Evolutionary conservation across 2,797 vertebrate genomes (phyloP), one percentile per base, ranked within the genome.

Genomic region (Enteromius mattozi): DNA sequence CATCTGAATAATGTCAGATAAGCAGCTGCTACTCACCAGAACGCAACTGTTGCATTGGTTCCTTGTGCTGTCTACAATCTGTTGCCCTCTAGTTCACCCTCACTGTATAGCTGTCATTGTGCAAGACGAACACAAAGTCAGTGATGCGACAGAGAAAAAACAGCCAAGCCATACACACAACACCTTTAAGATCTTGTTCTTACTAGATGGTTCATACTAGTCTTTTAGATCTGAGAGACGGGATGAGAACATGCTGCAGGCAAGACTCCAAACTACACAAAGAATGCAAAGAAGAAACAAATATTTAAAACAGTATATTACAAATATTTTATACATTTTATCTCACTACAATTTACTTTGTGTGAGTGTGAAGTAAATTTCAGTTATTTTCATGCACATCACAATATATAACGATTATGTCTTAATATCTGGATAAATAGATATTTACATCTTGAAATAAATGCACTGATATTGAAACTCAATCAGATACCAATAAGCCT

Each of bases 31-130:
- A 66, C 35, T 80, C 19, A 27, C 2, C 78, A 69, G 80, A 70
- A 63, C 68, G 72, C 89, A 92, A 89, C 89, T 90, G 89, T 81
- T 88, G 85, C 56, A 86, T 84, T 88, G 79, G 91, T 90, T 72
- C 14, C 21, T 69, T 37, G 61, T 7, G 9, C 37, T 56, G 42
- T 61, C 42, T 68, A 9, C 47, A 86, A 61, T 42, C 33, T 69
- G 72, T 77, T 83, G 40, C 24, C 37, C 78, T 82, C 19, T 42
- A 65, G 21, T 82, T 82, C 27, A 61, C 70, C 56, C 19, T 42
- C 4, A 82, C 70, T 74, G 47, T 76, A 51, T 30, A 69, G 72
- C 19, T 42, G 63, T 17, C 40, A 65, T 54, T 76, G 71, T 68
- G 14, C 16, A 40, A 76, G 33, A 82, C 4, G 0, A 45, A 63